phyloP scores from a whole-genome alignment of 2,797 vertebrate species.

The Pipistrellus pipistrellus region DNA sequence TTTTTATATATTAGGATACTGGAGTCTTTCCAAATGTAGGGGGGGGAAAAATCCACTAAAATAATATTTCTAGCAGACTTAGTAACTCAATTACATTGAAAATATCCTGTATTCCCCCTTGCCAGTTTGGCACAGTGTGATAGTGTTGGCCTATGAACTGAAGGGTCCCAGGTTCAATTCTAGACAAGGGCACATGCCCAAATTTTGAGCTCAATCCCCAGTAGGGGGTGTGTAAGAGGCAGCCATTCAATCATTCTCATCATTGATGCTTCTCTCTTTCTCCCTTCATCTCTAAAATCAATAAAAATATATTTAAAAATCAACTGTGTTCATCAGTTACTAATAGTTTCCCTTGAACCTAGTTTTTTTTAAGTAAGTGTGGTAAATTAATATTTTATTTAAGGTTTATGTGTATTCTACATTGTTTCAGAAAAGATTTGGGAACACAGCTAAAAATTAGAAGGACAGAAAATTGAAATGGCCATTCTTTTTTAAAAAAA shows the following conservation, averaged over 20 bases:
- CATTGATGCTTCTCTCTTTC: too few relatives aligned
- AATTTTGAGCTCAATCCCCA: too few relatives aligned
- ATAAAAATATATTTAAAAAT: slow-evolving; percentile 24
- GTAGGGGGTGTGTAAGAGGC: too few relatives aligned
- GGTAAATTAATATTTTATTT: slow-evolving; percentile 43
- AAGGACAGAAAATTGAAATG: slow-evolving; percentile 45
- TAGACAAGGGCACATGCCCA: too few relatives aligned
- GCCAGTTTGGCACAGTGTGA: too few relatives aligned
- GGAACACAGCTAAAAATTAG: neutral
- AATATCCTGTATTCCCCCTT: neutral
- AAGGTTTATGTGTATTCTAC: neutral
- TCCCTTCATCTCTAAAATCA: too few relatives aligned
- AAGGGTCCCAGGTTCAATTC: too few relatives aligned
- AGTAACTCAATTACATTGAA: slow-evolving; percentile 8
- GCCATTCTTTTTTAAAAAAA: neutral
- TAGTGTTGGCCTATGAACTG: too few relatives aligned
- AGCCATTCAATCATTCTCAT: too few relatives aligned
- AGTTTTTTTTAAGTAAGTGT: slow-evolving; percentile 39
- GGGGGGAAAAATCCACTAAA: neutral
- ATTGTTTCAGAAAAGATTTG: slow-evolving; percentile 24
- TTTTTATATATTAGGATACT: neutral
- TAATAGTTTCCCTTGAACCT: neutral
- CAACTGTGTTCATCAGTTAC: neutral
- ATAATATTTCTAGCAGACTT: neutral
- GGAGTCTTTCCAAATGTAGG: neutral